Evolutionary conservation across 2,113 vertebrate species (phyloP).

Genomic region (Psittacara wagleri): DNA sequence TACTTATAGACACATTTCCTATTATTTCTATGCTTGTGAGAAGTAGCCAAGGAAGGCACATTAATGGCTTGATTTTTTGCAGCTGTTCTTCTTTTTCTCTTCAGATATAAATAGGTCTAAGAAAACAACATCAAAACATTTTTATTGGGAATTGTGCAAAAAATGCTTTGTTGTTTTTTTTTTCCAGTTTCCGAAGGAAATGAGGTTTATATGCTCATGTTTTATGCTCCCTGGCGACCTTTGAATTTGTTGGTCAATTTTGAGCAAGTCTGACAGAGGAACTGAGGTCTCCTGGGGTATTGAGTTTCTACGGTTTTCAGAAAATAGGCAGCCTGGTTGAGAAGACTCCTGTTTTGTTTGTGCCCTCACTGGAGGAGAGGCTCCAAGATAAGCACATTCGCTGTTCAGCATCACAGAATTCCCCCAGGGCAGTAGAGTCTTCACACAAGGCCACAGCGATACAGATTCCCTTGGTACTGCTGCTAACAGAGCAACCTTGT

Average conservation of each 20-base stretch:
- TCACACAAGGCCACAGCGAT: background rate
- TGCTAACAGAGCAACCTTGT: background rate
- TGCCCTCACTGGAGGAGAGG: background rate
- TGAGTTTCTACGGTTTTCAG: background rate
- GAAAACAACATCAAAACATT: constrained; percentile 35
- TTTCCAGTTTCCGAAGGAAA: constrained; percentile 39
- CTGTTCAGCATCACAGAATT: background rate
- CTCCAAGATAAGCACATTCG: background rate
- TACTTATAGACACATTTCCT: background rate
- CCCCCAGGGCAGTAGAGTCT: background rate
- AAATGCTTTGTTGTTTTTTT: background rate
- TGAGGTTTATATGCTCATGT: constrained; percentile 20
- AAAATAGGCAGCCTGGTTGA: constrained; percentile 2
- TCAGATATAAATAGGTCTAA: constrained; percentile 43
- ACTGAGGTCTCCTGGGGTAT: background rate
- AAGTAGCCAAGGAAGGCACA: constrained; percentile 24
- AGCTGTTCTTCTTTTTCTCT: constrained; percentile 47
- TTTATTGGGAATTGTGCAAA: constrained; percentile 43
- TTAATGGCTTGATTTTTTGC: constrained; percentile 43
- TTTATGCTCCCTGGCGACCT: constrained; percentile 34
- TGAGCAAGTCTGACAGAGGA: background rate
- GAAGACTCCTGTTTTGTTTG: background rate
- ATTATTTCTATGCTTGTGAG: background rate
- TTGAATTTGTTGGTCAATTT: constrained; percentile 29
- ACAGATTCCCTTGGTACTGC: background rate